These are phyloP conservation scores for Ctenoplectra terminalis DNA, from an alignment of 1,140 invertebrate species.

Conservation along the genomic window DNA sequence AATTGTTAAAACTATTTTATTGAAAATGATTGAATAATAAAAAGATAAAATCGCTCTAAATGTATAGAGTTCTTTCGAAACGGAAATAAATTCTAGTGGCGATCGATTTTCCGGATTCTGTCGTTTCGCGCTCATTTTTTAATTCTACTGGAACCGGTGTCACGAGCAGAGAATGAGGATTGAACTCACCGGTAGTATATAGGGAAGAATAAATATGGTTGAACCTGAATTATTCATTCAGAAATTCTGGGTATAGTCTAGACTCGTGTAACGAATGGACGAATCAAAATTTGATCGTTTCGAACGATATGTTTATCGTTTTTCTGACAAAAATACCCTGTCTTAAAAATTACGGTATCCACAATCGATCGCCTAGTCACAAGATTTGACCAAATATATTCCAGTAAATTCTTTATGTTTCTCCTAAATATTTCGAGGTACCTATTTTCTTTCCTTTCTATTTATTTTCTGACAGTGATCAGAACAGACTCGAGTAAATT, in stretches of 20 bases:
- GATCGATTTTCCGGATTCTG: not conserved
- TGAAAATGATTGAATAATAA: not conserved
- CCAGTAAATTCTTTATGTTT: too few relatives aligned
- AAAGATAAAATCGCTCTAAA: not conserved
- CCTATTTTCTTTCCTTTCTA: too few relatives aligned
- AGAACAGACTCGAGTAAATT: too few relatives aligned
- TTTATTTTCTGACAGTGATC: too few relatives aligned
- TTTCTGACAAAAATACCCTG: not conserved
- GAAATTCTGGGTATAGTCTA: not conserved
- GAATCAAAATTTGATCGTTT: constrained; percentile 36
- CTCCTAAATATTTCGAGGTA: too few relatives aligned
- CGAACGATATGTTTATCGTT: constrained; percentile 21
- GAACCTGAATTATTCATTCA: constrained; percentile 17
- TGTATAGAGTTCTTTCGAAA: not conserved
- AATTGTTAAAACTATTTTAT: not conserved
- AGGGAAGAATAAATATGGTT: not conserved
- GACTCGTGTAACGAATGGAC: not conserved
- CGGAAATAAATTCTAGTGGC: not conserved
- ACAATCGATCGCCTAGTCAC: not conserved
- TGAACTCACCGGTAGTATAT: not conserved
- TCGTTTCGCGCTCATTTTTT: not conserved
- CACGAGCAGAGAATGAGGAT: too few relatives aligned
- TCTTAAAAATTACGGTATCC: not conserved
- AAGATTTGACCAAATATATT: not conserved
- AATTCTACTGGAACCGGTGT: not conserved